Percentiles rank a stretch among this genome's conserved stretches.
These are phyloP conservation scores for Gryllus bimaculatus DNA, from an alignment of 1,140 invertebrate species.

Conservation along the genomic window DNA sequence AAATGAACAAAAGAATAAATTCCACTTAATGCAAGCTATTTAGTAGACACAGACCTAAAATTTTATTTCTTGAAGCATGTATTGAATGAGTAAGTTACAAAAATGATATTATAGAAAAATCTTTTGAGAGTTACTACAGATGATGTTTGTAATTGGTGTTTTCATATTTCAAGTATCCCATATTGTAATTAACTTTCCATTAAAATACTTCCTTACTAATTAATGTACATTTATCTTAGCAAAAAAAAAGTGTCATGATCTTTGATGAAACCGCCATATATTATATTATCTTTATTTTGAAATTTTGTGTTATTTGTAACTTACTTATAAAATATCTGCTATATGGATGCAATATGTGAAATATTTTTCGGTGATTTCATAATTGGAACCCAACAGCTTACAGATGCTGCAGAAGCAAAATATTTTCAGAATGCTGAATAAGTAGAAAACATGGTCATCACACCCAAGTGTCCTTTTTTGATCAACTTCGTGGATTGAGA, in stretches of 20 bases:
- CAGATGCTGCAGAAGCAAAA: slow-evolving; percentile 8
- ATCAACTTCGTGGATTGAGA: slow-evolving; percentile 12
- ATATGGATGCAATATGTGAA: not conserved
- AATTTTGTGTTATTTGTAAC: not conserved
- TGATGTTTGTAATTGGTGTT: not conserved
- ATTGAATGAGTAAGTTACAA: slow-evolving; percentile 2
- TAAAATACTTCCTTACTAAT: not conserved
- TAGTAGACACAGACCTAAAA: not conserved
- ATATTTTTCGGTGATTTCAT: not conserved
- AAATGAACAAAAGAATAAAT: not conserved
- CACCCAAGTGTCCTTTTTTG: slow-evolving; percentile 18
- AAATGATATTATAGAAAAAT: not conserved
- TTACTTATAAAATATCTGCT: not conserved
- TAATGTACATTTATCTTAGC: too few relatives aligned
- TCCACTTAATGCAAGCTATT: not conserved
- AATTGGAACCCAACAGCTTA: not conserved
- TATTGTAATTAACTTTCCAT: not conserved
- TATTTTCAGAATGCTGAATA: slow-evolving; percentile 11
- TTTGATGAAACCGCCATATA: too few relatives aligned
- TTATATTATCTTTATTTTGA: too few relatives aligned
- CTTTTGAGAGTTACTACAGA: not conserved
- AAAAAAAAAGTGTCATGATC: too few relatives aligned
- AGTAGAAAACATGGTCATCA: slow-evolving; percentile 9
- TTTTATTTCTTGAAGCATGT: not conserved
- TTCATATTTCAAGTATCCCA: not conserved